A percentile compares a stretch with the other conserved stretches of the same genome.
phyloP scores from a whole-genome alignment of 1,140 invertebrate genomes.

The Sycophaga agraensis region DNA sequence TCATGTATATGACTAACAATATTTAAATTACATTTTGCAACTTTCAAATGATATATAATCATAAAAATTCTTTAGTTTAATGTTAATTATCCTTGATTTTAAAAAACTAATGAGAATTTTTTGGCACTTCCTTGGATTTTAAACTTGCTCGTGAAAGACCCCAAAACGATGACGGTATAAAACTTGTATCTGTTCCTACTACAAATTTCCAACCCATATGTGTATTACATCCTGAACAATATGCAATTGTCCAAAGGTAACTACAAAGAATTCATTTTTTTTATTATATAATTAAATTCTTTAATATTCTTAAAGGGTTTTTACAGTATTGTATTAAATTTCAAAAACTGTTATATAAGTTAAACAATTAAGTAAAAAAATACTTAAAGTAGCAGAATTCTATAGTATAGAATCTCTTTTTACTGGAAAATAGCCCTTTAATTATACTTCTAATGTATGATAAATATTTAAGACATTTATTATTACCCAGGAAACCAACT shows the following conservation, averaged over 20 bases:
- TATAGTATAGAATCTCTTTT: too few species aligned
- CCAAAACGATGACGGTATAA: slow-evolving; percentile 72
- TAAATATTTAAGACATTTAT: too few species aligned
- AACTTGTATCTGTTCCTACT: slow-evolving; percentile 57
- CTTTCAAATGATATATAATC: too few species aligned
- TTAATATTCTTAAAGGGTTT: neutral
- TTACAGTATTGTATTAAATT: neutral
- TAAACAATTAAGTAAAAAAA: too few species aligned
- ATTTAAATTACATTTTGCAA: too few species aligned
- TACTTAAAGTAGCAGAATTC: too few species aligned
- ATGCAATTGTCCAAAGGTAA: slow-evolving; percentile 78
- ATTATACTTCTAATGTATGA: too few species aligned
- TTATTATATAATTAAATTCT: neutral
- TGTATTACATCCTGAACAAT: slow-evolving; percentile 65
- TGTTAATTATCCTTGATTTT: too few species aligned
- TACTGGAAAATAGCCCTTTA: too few species aligned
- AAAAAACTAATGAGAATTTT: too few species aligned
- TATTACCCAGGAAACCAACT: slow-evolving; percentile 85
- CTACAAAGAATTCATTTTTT: slow-evolving; percentile 50
- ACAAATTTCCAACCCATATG: slow-evolving; percentile 84
- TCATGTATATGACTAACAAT: too few species aligned
- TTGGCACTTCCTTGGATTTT: slow-evolving; percentile 33
- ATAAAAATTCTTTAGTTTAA: too few species aligned
- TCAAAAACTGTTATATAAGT: neutral
- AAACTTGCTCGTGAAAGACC: slow-evolving; percentile 62